A percentile compares a stretch with the other conserved stretches of the same genome.
Conservation (phyloP, 1,140 invertebrate species). For the Brachystomella parvula region DNA sequence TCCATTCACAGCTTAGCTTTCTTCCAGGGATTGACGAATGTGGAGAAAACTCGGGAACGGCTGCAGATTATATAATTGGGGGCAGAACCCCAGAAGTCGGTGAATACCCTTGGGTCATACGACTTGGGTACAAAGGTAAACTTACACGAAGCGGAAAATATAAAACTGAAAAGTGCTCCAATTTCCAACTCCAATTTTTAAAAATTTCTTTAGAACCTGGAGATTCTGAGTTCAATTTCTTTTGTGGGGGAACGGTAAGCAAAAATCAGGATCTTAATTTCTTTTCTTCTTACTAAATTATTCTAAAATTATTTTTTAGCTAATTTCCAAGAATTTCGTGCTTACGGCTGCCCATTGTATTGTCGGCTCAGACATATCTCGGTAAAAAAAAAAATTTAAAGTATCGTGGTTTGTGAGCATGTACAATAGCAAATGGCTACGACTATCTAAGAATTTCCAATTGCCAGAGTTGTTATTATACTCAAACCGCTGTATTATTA, state of each 20-base stretch:
- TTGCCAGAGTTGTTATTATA: background rate
- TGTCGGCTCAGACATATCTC: background rate
- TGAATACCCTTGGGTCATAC: conserved; percentile 23
- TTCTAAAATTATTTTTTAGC: background rate
- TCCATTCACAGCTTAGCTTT: background rate
- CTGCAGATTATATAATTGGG: conserved; percentile 22
- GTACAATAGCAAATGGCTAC: background rate
- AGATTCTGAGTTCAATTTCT: background rate
- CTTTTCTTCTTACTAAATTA: background rate
- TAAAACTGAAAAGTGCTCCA: background rate
- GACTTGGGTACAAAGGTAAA: conserved; percentile 31
- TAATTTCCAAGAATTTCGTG: conserved; percentile 20
- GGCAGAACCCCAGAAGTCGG: conserved; percentile 19
- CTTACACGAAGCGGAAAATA: background rate
- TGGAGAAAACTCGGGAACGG: background rate
- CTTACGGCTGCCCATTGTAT: conserved; percentile 31
- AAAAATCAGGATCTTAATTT: background rate
- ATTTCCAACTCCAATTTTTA: background rate
- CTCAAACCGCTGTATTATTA: conserved; percentile 65
- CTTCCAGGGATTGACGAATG: conserved; percentile 11
- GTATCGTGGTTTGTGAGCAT: too few relatives aligned
- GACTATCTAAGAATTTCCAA: background rate
- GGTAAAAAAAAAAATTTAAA: too few relatives aligned
- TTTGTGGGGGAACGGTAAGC: conserved; percentile 27
- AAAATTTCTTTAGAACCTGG: background rate